Percentiles rank a stretch among this genome's conserved stretches.
These are phyloP conservation scores for Eulemur rubriventer DNA, from an alignment of 2,797 vertebrate genomes.

Conservation along the genomic window DNA sequence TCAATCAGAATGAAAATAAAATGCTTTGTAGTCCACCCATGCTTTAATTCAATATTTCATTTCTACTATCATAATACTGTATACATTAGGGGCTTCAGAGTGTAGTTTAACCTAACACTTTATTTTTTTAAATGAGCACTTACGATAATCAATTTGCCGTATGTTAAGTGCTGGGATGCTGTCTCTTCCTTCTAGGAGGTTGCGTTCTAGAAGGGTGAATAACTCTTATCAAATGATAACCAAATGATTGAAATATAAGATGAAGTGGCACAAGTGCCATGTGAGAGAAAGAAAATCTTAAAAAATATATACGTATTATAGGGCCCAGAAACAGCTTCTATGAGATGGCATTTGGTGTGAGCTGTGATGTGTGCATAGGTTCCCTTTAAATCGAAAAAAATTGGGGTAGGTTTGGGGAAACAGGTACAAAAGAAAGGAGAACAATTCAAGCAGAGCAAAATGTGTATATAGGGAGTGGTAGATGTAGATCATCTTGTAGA, in stretches of 20 bases:
- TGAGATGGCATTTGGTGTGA: not conserved
- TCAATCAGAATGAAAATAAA: not conserved
- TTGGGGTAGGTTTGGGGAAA: not conserved
- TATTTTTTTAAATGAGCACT: not conserved
- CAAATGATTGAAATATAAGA: not conserved
- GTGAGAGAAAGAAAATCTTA: conserved; percentile 7
- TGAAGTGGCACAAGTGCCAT: not conserved
- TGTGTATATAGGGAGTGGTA: not conserved
- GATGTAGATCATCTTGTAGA: not conserved
- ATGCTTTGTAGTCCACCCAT: not conserved
- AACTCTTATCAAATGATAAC: not conserved
- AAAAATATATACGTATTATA: not conserved
- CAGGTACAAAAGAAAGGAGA: not conserved
- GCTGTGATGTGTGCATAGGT: not conserved
- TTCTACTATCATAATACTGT: not conserved
- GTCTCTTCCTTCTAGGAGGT: not conserved
- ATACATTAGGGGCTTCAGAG: not conserved
- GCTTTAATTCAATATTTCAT: not conserved
- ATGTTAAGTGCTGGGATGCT: not conserved
- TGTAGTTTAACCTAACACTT: not conserved
- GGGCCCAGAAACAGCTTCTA: not conserved
- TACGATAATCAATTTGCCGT: not conserved
- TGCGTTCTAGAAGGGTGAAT: not conserved
- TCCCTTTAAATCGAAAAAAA: not conserved
- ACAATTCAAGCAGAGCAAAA: not conserved